Base-by-base conservation (phyloP, 1,140 invertebrate genomes). In the Dryas iulia region DNA sequence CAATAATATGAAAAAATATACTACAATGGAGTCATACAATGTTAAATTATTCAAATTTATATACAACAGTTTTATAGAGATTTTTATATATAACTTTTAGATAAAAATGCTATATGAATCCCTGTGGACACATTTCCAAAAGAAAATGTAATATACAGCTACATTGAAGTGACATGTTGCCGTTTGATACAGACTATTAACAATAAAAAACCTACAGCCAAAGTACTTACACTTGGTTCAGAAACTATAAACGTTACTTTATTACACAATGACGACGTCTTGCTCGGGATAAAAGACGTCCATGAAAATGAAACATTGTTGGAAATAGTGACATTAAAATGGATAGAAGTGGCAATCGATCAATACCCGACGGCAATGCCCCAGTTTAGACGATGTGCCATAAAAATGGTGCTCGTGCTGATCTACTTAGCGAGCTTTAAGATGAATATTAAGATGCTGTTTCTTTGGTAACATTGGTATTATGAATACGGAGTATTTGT, bases 301-400 rank as follows among this genome's bases (percentile, higher is more conserved):
- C n/a, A 58, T 58, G n/a, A 58, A 39, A 66, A 66, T 57, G 31
- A 39, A 58, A 35, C 53, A 57, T 58, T 58, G 54, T 57, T 65
- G 47, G 52, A 60, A 69, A 73, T 69, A 66, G 66, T 64, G 54
- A 21, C 67, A 67, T 77, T 72, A 73, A 70, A 73, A 56, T 69
- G 70, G 69, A 66, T 71, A 66, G 63, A 66, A 64, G 69, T 66
- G 63, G 67, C 59, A 69, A 73, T 70, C 76, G 71, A 79, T 81
- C 79, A 79, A 79, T 77, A 80, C 25, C 24, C 64, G 61, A 60
- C 69, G 35, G 72, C 64, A 61, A 72, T 79, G 75, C 72, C 73
- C 73, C 35, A 81, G 58, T 80, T 82, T 59, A 62, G 35, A 62
- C 73, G 70, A 66, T 68, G 69, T 72, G 65, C 66, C 70, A 69